These are phyloP conservation scores for Temnothorax longispinosus DNA, from an alignment of 1,140 invertebrate genomes.

Conservation along the genomic window DNA sequence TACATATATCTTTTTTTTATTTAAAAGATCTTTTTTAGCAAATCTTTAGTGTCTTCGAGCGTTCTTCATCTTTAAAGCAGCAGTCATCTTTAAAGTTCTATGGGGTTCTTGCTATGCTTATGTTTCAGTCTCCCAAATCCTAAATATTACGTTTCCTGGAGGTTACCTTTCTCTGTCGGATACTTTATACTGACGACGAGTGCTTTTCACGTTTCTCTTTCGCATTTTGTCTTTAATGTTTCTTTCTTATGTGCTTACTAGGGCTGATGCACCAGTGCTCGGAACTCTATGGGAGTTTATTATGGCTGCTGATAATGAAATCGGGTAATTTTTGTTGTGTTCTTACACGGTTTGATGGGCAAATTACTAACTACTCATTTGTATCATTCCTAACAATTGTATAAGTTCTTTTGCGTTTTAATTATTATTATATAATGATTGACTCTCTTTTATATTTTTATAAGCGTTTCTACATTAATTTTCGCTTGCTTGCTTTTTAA, in stretches of 20 bases:
- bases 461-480: neutral
- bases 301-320: slow-evolving; percentile 91
- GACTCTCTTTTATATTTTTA: neutral
- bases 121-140: slow-evolving; percentile 42
- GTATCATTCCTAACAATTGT: slow-evolving; percentile 14
- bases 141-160: slow-evolving; percentile 58
- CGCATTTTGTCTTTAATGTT: slow-evolving; percentile 49
- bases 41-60: neutral
- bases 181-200: neutral
- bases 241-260: slow-evolving; percentile 85
- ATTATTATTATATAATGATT: slow-evolving; percentile 4
- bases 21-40: neutral
- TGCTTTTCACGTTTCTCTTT: slow-evolving; percentile 62
- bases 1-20: slow-evolving; percentile 8
- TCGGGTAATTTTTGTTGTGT: slow-evolving; percentile 89
- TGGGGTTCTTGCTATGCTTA: slow-evolving; percentile 60
- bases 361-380: slow-evolving; percentile 16
- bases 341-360: neutral
- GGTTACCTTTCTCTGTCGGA: slow-evolving; percentile 40
- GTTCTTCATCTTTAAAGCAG: neutral
- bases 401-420: neutral
- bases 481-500: neutral
- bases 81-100: slow-evolving; percentile 51
- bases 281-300: slow-evolving; percentile 97
- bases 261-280: slow-evolving; percentile 98